These are phyloP conservation scores for Arenicola marina DNA, from an alignment of 2,888 invertebrate species.

Conservation along the genomic window DNA sequence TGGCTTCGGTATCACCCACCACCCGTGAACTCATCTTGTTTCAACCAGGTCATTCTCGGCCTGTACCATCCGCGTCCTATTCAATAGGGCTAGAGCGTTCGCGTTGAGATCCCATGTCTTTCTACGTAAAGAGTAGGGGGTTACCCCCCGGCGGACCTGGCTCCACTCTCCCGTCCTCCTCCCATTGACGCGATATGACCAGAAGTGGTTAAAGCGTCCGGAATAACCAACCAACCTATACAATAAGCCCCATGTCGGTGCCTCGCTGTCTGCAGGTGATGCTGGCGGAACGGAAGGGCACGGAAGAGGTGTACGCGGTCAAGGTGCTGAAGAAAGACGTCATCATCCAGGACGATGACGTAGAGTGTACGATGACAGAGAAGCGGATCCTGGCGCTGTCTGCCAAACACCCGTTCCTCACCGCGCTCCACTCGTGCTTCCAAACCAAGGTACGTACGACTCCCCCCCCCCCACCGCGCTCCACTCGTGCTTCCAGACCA, in stretches of 20 bases:
- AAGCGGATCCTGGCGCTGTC: conserved; percentile 94
- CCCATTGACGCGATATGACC: too few species aligned
- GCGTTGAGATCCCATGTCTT: too few species aligned
- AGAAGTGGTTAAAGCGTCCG: too few species aligned
- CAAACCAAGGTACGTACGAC: conserved; percentile 76
- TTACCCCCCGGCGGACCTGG: too few species aligned
- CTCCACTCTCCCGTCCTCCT: too few species aligned
- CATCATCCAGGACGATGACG: conserved; percentile 98
- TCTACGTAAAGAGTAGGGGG: too few species aligned
- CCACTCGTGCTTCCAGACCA: conserved; percentile 96
- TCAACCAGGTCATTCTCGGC: too few species aligned
- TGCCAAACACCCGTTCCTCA: conserved; percentile 97
- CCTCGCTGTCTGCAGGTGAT: conserved; percentile 69
- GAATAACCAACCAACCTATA: too few species aligned
- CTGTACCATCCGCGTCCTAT: too few species aligned
- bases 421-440: conserved; percentile 95
- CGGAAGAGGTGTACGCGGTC: conserved; percentile 78
- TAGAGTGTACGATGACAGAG: conserved; percentile 98
- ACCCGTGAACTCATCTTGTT: too few species aligned
- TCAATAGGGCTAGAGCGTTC: too few species aligned
- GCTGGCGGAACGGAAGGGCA: conserved; percentile 91
- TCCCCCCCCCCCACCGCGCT: conserved; percentile 96
- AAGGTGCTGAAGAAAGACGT: conserved; percentile 94
- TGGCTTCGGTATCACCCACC: too few species aligned
- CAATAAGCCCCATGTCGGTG: conserved; percentile 68